These are phyloP conservation scores for Falco rusticolus DNA, from an alignment of 2,797 vertebrate genomes.

Conservation along the genomic window DNA sequence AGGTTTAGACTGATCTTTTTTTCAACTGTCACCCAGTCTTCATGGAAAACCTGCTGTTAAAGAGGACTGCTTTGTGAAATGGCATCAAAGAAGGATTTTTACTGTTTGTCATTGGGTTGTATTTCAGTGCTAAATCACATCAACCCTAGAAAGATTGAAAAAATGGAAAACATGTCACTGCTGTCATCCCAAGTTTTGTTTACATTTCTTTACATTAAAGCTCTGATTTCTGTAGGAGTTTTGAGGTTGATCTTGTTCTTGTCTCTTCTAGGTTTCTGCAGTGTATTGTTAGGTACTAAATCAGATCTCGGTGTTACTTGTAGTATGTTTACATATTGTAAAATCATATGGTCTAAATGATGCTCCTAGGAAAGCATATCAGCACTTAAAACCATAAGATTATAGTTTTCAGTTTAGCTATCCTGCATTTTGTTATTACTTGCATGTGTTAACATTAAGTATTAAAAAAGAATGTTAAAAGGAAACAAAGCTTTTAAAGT, in stretches of 20 bases:
- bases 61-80: background rate
- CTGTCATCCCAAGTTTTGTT: constrained; percentile 22
- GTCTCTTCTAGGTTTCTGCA: constrained; percentile 11
- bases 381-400: background rate
- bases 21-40: background rate
- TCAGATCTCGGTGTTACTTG: background rate
- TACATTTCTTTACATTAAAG: constrained; percentile 8
- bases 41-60: background rate
- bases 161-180: background rate
- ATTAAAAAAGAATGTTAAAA: background rate
- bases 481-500: background rate
- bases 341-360: constrained; percentile 19
- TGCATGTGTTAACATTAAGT: background rate
- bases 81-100: background rate
- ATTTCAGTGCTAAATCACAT: background rate
- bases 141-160: background rate
- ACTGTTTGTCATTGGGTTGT: background rate
- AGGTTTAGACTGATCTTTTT: background rate
- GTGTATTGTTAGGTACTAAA: constrained; percentile 24
- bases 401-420: background rate
- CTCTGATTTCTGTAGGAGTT: constrained; percentile 7
- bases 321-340: constrained; percentile 9
- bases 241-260: background rate
- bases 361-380: background rate
- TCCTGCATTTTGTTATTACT: background rate